Conservation (phyloP, 2,113 vertebrate species). For the Hemicordylus capensis region DNA sequence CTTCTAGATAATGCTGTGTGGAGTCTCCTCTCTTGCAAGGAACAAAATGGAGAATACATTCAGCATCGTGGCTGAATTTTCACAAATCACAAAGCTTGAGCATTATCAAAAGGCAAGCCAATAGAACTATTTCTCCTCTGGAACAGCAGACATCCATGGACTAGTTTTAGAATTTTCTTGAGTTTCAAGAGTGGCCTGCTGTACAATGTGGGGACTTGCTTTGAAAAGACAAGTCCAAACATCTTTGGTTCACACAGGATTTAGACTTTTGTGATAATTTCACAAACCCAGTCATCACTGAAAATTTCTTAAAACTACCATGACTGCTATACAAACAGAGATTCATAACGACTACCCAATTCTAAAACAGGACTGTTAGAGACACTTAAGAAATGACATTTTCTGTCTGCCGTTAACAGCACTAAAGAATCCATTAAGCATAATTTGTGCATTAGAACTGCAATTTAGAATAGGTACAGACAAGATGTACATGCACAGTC, state of each 20-base stretch:
- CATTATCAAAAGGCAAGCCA: neutral
- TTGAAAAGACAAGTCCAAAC: neutral
- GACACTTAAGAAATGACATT: neutral
- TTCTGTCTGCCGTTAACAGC: neutral
- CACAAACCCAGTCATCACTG: neutral
- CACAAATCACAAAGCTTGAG: neutral
- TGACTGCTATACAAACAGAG: neutral
- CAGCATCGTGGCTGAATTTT: neutral
- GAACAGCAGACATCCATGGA: neutral
- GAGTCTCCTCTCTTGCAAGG: too few species aligned
- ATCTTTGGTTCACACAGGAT: neutral
- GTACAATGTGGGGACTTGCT: neutral
- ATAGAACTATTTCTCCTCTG: neutral
- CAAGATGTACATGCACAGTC: neutral
- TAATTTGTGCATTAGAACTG: neutral
- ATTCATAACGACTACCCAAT: neutral
- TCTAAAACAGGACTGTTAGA: neutral
- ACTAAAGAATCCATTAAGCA: neutral
- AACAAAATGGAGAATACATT: neutral
- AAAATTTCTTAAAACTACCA: neutral
- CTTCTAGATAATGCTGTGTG: too few species aligned
- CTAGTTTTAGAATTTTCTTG: neutral
- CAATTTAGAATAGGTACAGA: neutral
- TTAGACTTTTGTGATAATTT: neutral
- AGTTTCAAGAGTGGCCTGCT: neutral